Evolutionary conservation across 2,888 invertebrate species (phyloP), one percentile per base, ranked within the genome.

Genomic region (Aelia acuminata): DNA sequence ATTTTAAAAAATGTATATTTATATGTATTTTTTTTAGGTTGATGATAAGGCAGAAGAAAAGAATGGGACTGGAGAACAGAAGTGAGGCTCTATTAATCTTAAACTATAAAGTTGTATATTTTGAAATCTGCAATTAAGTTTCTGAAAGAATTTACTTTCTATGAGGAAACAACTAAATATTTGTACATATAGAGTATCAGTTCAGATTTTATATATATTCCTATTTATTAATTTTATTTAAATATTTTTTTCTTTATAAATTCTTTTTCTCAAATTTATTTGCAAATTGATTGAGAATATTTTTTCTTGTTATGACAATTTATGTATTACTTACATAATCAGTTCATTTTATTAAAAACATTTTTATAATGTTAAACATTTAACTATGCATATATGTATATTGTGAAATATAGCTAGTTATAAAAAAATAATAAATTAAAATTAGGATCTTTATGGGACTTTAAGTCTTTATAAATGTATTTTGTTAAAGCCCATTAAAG

Each of bases 1-100:
- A 20, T 57, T 85, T 50, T 88, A 47, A n/a, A n/a, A n/a, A n/a
- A n/a, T n/a, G n/a, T n/a, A n/a, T n/a, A n/a, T n/a, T n/a, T n/a
- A n/a, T n/a, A n/a, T n/a, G n/a, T n/a, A n/a, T n/a, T 84, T 26
- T 84, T 88, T 88, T 49, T 35, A 88, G 88, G 87, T n/a, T 39
- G 87, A 86, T 43, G 70, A 47, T 22, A 80, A 48, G 20, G 80
- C 84, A 49, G 85, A 85, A 70, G 50, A 70, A 53, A 87, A 88
- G 35, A 88, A 88, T 86, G 88, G 88, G 35, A 84, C 88, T 43
- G 85, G 48, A 26, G 88, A 88, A 88, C 88, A 87, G 88, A 87
- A 88, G 88, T 87, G 86, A 88, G 87, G 84, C 43, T 70, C 88
- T 85, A 88, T 84, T 80, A 84, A 50, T 84, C 47, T 50, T 87